Conservation (phyloP, 2,113 vertebrate species). For the Campylomormyrus tamandua region DNA sequence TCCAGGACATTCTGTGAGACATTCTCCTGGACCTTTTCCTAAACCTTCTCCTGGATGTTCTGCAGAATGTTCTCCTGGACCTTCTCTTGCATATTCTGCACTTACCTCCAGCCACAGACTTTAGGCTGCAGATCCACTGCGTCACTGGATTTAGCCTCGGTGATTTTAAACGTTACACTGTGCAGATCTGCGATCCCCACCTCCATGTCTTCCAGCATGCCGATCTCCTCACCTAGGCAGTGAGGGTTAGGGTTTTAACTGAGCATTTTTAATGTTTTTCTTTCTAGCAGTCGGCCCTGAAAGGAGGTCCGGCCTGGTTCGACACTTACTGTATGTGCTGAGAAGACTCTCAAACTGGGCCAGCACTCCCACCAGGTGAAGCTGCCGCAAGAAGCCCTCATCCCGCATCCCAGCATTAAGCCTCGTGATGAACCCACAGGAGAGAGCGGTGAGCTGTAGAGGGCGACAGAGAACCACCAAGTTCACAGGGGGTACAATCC, state of each 20-base stretch:
- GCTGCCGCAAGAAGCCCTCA: slow-evolving; percentile 82
- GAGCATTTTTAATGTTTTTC: not conserved
- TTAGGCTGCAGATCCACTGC: slow-evolving; percentile 72
- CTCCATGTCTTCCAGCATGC: slow-evolving; percentile 97
- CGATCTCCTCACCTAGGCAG: slow-evolving; percentile 83
- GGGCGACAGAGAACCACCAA: not conserved
- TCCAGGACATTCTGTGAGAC: not conserved
- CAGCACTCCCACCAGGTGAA: slow-evolving; percentile 80
- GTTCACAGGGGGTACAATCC: not conserved
- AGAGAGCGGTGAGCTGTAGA: slow-evolving; percentile 78
- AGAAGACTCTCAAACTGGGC: slow-evolving; percentile 95
- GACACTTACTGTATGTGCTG: slow-evolving; percentile 85
- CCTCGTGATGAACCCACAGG: slow-evolving; percentile 89
- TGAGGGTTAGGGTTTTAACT: not conserved
- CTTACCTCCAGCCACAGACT: slow-evolving; percentile 88
- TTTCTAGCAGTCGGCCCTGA: not conserved
- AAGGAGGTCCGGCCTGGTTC: not conserved
- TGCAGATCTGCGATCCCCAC: slow-evolving; percentile 88
- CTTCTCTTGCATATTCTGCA: not conserved
- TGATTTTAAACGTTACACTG: slow-evolving; percentile 85
- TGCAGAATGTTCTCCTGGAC: not conserved
- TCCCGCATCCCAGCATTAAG: slow-evolving; percentile 81
- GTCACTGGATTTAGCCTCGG: slow-evolving; percentile 75
- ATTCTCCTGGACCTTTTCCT: not conserved
- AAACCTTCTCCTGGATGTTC: too few species aligned